Evolutionary conservation across 2,797 vertebrate genomes (phyloP), one percentile per base, ranked within the genome.

Genomic region (Pangasius sanitwongsei): DNA sequence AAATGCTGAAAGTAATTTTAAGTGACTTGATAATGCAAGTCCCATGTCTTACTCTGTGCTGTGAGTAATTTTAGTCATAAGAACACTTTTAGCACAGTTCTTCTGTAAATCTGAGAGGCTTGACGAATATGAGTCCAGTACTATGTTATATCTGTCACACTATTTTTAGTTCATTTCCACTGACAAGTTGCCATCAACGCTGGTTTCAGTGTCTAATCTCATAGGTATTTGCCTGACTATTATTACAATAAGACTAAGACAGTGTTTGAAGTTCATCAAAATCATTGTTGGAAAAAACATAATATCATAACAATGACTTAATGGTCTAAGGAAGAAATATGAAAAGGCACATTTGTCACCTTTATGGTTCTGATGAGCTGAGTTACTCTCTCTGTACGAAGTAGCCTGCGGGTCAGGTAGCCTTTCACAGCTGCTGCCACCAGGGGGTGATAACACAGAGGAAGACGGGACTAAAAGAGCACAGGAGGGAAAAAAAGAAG

Each of bases 371-470:
- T 93, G 87, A 92, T 91, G 91, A 96, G 94, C 92, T 95, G 94
- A 2, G 87, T 86, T 83, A 96, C 94, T 57, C 93, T 92, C 89
- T 96, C 95, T 0, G 96, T 96, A 90, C 63, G 94, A 67, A 96
- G 91, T 75, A 97, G 93, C 86, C 96, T 93, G 48, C 96, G 95
- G 0, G 95, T 96, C 28, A 97, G 93, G 87, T 94, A 96, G 16
- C 96, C 96, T 85, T 94, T 96, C 53, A 92, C 90, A 0, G 91
- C 93, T 6, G 96, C 96, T 0, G 88, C 87, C 95, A 96, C 93
- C 89, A 96, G 95, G 93, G 94, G 94, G 95, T 89, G 93, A 91
- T 88, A 91, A 86, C 9, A 85, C 89, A 91, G 92, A 15, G 87
- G 82, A 44, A 92, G 50, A 83, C 61, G 81, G 12, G 91, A 86